Conservation (phyloP, 2,113 vertebrate species). For the Gila orcuttii region DNA sequence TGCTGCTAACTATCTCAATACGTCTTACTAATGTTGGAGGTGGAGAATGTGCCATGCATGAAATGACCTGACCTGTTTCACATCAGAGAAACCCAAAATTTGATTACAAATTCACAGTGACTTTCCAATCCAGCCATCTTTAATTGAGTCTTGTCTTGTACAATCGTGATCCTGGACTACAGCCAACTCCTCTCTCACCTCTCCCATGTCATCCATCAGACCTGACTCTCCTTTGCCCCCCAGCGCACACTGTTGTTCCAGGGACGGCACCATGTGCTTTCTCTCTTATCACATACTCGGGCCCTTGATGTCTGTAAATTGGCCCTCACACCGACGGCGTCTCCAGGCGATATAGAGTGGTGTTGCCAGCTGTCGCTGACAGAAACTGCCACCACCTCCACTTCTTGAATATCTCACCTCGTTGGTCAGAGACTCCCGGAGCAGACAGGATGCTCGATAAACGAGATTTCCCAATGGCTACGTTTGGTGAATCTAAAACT, state of each 20-base stretch:
- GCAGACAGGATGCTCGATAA: slow-evolving; percentile 9
- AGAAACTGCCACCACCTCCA: slow-evolving; percentile 33
- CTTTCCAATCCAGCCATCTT: neutral
- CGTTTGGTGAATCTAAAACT: neutral
- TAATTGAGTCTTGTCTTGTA: neutral
- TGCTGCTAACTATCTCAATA: slow-evolving; percentile 57
- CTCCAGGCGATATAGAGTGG: slow-evolving; percentile 34
- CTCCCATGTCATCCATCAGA: slow-evolving; percentile 19
- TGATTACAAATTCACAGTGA: slow-evolving; percentile 8
- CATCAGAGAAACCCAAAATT: slow-evolving; percentile 5
- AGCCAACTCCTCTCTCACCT: neutral
- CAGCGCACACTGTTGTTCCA: slow-evolving; percentile 35
- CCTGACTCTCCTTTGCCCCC: slow-evolving; percentile 21
- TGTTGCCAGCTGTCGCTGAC: slow-evolving; percentile 48
- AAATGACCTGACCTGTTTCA: slow-evolving; percentile 43
- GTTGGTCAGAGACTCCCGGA: slow-evolving; percentile 12
- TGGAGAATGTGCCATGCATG: slow-evolving; percentile 34
- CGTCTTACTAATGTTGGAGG: slow-evolving; percentile 44
- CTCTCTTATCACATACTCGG: slow-evolving; percentile 40
- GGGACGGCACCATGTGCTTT: slow-evolving; percentile 45
- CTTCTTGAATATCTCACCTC: slow-evolving; percentile 38
- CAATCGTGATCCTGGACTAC: neutral
- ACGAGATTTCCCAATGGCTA: slow-evolving; percentile 4
- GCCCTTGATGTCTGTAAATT: slow-evolving; percentile 51
- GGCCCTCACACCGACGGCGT: slow-evolving; percentile 33